Conservation (phyloP, 2,113 vertebrate genomes). For the Ginglymostoma cirratum region DNA sequence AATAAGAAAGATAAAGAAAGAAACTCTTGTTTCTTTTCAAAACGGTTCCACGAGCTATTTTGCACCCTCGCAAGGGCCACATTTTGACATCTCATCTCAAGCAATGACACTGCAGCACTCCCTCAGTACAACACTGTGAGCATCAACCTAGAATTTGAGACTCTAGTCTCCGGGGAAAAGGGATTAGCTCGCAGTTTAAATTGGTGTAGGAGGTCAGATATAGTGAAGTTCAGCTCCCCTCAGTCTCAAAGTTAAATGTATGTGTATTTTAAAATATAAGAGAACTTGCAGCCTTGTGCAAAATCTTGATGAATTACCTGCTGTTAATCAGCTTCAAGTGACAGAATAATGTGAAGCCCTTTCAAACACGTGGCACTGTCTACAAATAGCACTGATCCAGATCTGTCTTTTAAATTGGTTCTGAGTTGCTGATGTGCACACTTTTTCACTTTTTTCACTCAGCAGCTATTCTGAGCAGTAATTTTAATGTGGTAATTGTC, state of each 20-base stretch:
- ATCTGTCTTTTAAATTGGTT: conserved; percentile 4
- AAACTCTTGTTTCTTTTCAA: not conserved
- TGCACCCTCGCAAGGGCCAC: not conserved
- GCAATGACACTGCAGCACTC: not conserved
- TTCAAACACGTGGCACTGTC: not conserved
- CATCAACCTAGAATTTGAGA: not conserved
- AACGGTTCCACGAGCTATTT: not conserved
- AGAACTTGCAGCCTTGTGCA: not conserved
- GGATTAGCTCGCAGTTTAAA: not conserved
- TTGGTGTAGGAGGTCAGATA: not conserved
- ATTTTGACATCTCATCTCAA: not conserved
- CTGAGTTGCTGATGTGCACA: not conserved
- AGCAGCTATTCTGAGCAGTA: not conserved
- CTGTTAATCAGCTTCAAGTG: not conserved
- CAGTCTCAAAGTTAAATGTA: not conserved
- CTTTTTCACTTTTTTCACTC: not conserved
- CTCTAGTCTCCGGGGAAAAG: not conserved
- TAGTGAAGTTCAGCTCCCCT: not conserved
- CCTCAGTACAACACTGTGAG: not conserved
- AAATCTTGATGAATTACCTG: not conserved
- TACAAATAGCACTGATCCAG: not conserved
- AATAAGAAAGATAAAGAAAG: too few relatives aligned
- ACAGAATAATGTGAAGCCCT: not conserved
- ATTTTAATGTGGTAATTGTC: not conserved
- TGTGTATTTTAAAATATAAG: not conserved